A percentile compares a stretch with the other conserved stretches of the same genome.
These are phyloP conservation scores for Myrmecobius fasciatus DNA, from an alignment of 2,113 vertebrate genomes.

Conservation along the genomic window DNA sequence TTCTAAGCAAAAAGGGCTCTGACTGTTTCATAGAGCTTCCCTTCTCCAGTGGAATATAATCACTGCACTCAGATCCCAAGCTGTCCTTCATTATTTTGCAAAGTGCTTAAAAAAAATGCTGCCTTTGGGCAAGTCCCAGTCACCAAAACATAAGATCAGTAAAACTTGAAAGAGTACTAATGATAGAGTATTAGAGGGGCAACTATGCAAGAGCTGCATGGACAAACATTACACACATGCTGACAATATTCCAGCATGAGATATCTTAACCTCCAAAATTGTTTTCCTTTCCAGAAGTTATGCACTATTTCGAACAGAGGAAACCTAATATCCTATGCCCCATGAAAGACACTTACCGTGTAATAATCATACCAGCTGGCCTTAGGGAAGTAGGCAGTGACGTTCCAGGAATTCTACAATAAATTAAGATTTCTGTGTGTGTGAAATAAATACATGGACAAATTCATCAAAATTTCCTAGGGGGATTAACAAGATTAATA, in stretches of 20 bases:
- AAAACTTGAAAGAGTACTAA: not conserved
- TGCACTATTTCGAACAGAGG: not conserved
- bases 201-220: not conserved
- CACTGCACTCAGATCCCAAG: not conserved
- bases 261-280: not conserved
- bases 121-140: not conserved
- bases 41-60: not conserved
- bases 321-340: not conserved
- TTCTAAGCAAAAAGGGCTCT: not conserved
- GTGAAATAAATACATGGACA: not conserved
- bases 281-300: not conserved
- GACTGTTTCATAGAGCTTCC: not conserved
- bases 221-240: not conserved
- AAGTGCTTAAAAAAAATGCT: not conserved
- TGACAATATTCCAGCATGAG: not conserved
- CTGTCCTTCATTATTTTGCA: not conserved
- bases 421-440: not conserved
- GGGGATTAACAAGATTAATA: not conserved
- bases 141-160: not conserved
- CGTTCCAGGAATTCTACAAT: not conserved
- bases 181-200: not conserved
- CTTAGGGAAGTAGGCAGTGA: constrained; percentile 62
- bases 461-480: not conserved
- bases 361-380: constrained; percentile 70
- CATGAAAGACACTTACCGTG: constrained; percentile 41